phyloP scores from a whole-genome alignment of 2,888 invertebrate genomes.

The Scaptomyza tumidula region DNA sequence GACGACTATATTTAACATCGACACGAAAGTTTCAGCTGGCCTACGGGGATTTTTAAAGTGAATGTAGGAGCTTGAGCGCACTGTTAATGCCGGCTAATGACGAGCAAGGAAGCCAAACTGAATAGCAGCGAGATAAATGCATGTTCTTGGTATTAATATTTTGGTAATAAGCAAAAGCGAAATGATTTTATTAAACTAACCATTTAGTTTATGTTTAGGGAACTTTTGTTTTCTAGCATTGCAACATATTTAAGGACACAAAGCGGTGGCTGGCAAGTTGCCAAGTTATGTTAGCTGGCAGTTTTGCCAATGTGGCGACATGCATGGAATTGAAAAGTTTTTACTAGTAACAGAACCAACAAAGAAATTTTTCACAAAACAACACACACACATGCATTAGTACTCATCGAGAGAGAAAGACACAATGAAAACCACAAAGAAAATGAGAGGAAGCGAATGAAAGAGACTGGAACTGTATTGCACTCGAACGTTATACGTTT shows the following conservation, averaged over 20 bases:
- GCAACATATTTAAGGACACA: constrained; percentile 48
- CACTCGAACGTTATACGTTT: constrained; percentile 61
- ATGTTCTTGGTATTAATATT: background rate
- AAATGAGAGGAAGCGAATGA: background rate
- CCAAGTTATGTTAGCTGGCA: constrained; percentile 49
- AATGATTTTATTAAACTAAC: background rate
- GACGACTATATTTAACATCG: constrained; percentile 42
- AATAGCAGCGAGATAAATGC: constrained; percentile 9
- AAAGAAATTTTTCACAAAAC: constrained; percentile 64
- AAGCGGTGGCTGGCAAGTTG: constrained; percentile 56
- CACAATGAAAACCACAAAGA: background rate
- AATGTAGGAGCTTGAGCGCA: background rate
- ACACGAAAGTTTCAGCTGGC: constrained; percentile 34
- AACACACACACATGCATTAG: constrained; percentile 14
- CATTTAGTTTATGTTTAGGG: background rate
- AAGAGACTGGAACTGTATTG: constrained; percentile 34
- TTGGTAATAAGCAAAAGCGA: background rate
- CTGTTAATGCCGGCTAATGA: constrained; percentile 17
- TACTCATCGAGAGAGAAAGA: constrained; percentile 7
- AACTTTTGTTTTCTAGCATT: constrained; percentile 5
- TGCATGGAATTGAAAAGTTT: constrained; percentile 72
- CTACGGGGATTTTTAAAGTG: background rate
- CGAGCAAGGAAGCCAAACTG: constrained; percentile 20
- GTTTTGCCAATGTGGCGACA: constrained; percentile 37
- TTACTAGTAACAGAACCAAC: constrained; percentile 51